phyloP scores from a whole-genome alignment of 1,140 invertebrate species.

The Lordiphosa mommai region DNA sequence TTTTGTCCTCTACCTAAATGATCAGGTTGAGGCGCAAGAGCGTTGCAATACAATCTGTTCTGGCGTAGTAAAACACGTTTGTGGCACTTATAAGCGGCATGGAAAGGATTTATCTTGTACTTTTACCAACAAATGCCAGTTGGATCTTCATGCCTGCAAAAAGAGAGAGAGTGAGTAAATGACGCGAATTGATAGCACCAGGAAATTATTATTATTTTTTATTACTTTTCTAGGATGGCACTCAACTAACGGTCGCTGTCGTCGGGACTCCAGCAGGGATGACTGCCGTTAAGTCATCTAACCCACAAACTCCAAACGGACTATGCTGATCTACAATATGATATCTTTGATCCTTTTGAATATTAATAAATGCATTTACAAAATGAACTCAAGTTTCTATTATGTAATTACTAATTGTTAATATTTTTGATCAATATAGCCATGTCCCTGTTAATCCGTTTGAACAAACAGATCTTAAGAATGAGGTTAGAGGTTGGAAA shows the following conservation, averaged over 20 bases:
- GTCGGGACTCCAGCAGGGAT: background rate
- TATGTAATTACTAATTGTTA: too few species aligned
- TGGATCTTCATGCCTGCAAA: background rate
- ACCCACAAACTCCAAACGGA: too few species aligned
- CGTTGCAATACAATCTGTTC: background rate
- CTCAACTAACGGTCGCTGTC: background rate
- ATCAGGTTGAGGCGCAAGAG: background rate
- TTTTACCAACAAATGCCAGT: background rate
- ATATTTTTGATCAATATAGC: too few species aligned
- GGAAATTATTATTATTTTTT: background rate
- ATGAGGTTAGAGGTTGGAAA: too few species aligned
- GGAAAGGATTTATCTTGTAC: background rate
- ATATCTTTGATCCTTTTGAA: background rate
- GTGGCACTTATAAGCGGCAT: background rate
- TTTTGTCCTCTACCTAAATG: background rate
- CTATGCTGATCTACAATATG: background rate
- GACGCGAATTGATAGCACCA: background rate
- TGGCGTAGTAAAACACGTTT: background rate
- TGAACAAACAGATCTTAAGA: too few species aligned
- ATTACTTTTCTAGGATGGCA: background rate
- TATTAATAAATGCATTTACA: background rate
- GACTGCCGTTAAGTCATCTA: background rate
- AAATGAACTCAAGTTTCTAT: too few species aligned
- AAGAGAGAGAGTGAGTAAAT: background rate
- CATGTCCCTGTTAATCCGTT: too few species aligned